Conservation (phyloP, 2,113 vertebrate genomes). For the Hippocampus abdominalis region DNA sequence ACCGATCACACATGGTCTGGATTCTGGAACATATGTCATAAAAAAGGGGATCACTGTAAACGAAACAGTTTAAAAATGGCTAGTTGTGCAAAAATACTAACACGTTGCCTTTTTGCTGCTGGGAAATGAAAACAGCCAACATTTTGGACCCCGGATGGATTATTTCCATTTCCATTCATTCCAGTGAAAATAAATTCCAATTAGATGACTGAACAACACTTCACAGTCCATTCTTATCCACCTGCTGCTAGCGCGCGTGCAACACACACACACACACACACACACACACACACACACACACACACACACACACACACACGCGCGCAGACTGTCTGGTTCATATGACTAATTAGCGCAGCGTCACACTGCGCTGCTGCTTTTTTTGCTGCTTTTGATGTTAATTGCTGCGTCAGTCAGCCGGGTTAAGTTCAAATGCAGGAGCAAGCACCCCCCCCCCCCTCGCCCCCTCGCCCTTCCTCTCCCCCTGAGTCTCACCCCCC, state of each 20-base stretch:
- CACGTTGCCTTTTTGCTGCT: neutral
- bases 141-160: neutral
- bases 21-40: too few species aligned
- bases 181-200: slow-evolving; percentile 1
- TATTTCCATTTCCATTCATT: neutral
- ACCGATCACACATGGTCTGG: too few species aligned
- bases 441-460: slow-evolving; percentile 45
- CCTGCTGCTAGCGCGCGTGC: slow-evolving; percentile 40
- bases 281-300: slow-evolving; percentile 27
- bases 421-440: slow-evolving; percentile 90
- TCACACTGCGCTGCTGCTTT: slow-evolving; percentile 89
- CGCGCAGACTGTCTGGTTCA: slow-evolving; percentile 78
- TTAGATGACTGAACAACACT: slow-evolving; percentile 36
- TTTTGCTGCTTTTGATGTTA: slow-evolving; percentile 87
- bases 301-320: slow-evolving; percentile 33
- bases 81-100: neutral
- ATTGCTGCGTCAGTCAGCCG: slow-evolving; percentile 84
- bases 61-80: too few species aligned
- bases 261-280: slow-evolving; percentile 27
- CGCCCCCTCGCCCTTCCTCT: neutral
- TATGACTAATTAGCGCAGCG: slow-evolving; percentile 98
- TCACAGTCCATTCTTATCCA: slow-evolving; percentile 49
- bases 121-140: neutral
- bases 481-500: neutral
- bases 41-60: too few species aligned